These are phyloP conservation scores for Gnathonemus longibarbis DNA, from an alignment of 2,113 vertebrate species.

Conservation along the genomic window DNA sequence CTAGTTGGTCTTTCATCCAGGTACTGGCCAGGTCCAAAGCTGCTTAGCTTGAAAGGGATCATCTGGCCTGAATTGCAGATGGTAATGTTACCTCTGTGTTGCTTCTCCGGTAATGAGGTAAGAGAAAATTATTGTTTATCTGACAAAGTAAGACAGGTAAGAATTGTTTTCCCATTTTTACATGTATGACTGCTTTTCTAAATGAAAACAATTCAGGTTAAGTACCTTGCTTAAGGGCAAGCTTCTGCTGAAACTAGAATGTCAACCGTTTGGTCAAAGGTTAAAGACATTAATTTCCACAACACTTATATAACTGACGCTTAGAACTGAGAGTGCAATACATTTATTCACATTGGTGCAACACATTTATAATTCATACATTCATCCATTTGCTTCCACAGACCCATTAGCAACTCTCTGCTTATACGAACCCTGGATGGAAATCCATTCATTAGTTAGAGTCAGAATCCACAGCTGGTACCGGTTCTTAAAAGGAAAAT, in stretches of 20 bases:
- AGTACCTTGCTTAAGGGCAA: neutral
- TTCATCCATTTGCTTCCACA: neutral
- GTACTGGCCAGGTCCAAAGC: neutral
- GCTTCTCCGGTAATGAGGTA: neutral
- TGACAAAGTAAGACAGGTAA: neutral
- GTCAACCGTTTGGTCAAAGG: neutral
- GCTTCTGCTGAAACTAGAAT: neutral
- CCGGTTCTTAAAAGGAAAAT: slow-evolving; percentile 38
- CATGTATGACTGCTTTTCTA: neutral
- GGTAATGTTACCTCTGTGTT: neutral
- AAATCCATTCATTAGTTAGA: slow-evolving; percentile 13
- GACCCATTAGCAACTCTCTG: neutral
- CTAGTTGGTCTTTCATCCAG: neutral
- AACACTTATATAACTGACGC: neutral
- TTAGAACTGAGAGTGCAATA: neutral
- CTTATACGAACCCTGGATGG: neutral
- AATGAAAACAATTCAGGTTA: neutral
- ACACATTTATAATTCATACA: slow-evolving; percentile 11
- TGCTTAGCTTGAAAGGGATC: neutral
- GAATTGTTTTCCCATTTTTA: neutral
- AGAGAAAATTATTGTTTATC: neutral
- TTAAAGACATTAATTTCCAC: neutral
- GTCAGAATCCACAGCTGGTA: slow-evolving; percentile 4
- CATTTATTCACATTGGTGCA: neutral
- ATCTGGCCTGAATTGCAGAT: neutral